These are phyloP conservation scores for Zele albiditarsus DNA, from an alignment of 2,888 invertebrate species.

Conservation along the genomic window DNA sequence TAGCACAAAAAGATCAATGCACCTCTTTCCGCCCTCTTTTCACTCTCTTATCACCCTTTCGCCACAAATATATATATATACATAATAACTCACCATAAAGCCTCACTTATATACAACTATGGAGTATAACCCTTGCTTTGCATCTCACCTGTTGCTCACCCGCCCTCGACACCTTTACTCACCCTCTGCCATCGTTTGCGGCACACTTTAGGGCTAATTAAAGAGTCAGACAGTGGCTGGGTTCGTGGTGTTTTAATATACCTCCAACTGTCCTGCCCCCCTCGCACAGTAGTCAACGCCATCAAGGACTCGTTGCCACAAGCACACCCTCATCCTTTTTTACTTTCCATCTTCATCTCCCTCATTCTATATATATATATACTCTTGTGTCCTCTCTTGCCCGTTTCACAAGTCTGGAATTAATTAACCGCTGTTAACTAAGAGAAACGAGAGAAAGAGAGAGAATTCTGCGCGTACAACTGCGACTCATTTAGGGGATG, in stretches of 20 bases:
- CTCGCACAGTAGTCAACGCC: conserved; percentile 10
- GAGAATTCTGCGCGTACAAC: conserved; percentile 43
- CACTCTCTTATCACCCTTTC: neutral
- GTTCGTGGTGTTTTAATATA: conserved; percentile 68
- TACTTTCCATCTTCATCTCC: conserved; percentile 20
- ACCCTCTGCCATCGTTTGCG: conserved; percentile 49
- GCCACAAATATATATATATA: conserved; percentile 3
- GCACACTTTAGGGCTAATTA: conserved; percentile 67
- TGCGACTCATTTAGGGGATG: conserved; percentile 70
- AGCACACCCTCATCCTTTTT: conserved; percentile 22
- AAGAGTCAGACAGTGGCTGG: conserved; percentile 69
- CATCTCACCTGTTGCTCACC: conserved; percentile 71
- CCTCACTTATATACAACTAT: conserved; percentile 41
- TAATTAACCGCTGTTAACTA: conserved; percentile 68
- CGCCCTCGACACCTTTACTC: conserved; percentile 64
- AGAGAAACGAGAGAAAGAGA: neutral
- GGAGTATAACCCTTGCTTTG: conserved; percentile 71
- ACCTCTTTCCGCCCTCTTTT: neutral
- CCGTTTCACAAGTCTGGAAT: conserved; percentile 68
- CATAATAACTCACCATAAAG: conserved; percentile 52
- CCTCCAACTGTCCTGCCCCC: conserved; percentile 50
- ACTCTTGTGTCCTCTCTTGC: conserved; percentile 59
- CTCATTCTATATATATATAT: conserved; percentile 4
- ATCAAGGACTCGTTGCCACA: conserved; percentile 6
- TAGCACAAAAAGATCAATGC: neutral